Base-by-base conservation (phyloP, 1,140 invertebrate genomes). In the Drosophila murphyi region DNA sequence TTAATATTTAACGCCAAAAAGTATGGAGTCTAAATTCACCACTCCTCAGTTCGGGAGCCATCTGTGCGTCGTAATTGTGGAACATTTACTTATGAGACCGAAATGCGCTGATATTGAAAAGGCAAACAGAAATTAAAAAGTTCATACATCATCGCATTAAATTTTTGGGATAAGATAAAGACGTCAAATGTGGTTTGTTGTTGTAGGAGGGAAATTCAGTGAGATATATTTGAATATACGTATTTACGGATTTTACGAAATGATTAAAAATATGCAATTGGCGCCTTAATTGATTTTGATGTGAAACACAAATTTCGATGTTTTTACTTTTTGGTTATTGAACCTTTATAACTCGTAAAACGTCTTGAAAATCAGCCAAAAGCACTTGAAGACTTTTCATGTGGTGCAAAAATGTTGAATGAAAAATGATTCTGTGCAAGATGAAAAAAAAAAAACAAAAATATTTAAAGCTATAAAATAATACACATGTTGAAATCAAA, bases 91-190 rank as follows among this genome's bases (percentile, higher is more conserved):
- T 57, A n/a, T 55, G 62, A 8, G 41, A 56, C 32, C 35, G 52
- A 50, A 56, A 51, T 57, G 57, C 10, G 1, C n/a, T 50, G 61
- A 59, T 43, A 57, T 45, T 59, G 47, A 64, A 62, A 32, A 37
- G 37, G 39, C 50, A 39, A 62, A 41, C 41, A 51, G 43, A 81
- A 87, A 83, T 88, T 89, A 90, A 81, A 88, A 88, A 85, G 74
- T 90, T 88, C 85, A 88, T 88, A 88, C 85, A 88, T 88, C 85
- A 88, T 88, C 85, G 85, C 85, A 88, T 88, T 85, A 89, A 81
- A 90, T 85, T 90, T 88, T 45, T 80, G 77, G 85, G 85, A 88
- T 88, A 88, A 88, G 85, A 88, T 88, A 88, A 88, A 90, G 80
- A 90, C 85, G 86, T 88, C 81, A 88, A 90, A 88, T 85, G 80